Evolutionary conservation across 1,140 invertebrate species (phyloP), one percentile per base, ranked within the genome.

Genomic region (Tachypleus tridentatus): DNA sequence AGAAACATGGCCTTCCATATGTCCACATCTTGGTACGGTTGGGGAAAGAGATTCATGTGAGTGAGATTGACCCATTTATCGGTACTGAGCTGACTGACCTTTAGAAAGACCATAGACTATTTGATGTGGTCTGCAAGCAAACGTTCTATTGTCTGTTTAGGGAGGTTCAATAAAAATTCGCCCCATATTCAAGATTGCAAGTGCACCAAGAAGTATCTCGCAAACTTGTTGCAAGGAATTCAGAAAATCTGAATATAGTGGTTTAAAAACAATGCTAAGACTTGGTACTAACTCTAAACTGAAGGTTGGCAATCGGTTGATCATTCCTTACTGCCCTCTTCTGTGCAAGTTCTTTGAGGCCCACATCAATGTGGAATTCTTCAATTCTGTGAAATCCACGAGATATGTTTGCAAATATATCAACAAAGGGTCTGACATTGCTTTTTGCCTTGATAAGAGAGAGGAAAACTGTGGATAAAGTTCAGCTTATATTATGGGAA

Each of bases 371-470:
- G 71, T 73, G 3, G 70, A 74, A 68, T 63, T 64, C 11, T 73
- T 67, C 57, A 58, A 61, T 51, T 69, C 69, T 5, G 69, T 73
- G 5, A 71, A 70, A 62, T 49, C 63, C 50, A 67, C 74, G 4
- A 74, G 74, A 62, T 73, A 74, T 61, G 8, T 72, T 48, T 73
- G 61, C 64, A 72, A 72, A 60, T 74, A 73, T 57, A 56, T 69
- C 59, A 68, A 73, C 62, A 73, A 73, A 66, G 71, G 69, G 3
- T 57, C 59, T 64, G 67, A 71, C 64, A 58, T 49, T 29, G 67
- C 70, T 50, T 60, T 71, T 70, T 65, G 74, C 72, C 52, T 57
- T 60, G 4, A 73, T 64, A 3, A 60, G 67, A 64, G 59, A 67
- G 70, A 57, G 70, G 69, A 48, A 72, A 66, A 58, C 9, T 52